Base-by-base conservation (phyloP, 2,797 vertebrate species). In the Esox masquinongy region DNA sequence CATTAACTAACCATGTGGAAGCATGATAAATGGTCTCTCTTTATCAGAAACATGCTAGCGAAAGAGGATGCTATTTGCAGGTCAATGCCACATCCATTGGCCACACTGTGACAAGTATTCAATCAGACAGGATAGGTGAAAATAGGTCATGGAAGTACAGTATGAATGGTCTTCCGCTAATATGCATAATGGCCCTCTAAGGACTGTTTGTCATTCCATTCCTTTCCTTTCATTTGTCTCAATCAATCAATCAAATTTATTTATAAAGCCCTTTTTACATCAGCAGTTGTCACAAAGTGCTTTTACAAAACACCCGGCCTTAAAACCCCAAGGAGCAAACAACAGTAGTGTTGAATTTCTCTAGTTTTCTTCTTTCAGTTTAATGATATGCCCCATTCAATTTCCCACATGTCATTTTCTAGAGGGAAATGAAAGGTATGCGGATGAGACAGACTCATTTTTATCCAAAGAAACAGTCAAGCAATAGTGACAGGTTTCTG, bases 121-220 rank as follows among this genome's bases (percentile, higher is more conserved):
- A 70, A 89, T 88, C 87, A 88, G 79, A 79, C 31, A 47, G 0
- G 83, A 90, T 86, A 84, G 74, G 83, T 76, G 29, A 83, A 84
- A 84, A 83, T 70, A 81, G 22, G 9, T 26, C 56, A 61, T 78
- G 77, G 83, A 77, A 50, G 73, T 75, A 73, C 72, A 50, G 73
- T 75, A 72, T 72, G 78, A 82, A 80, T 75, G 74, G 77, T 80
- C 83, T 71, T 82, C 79, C 85, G 81, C 74, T 84, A 78, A 76
- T 85, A 14, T 61, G 24, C 22, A 24, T 61, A 61, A 8, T 61
- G 71, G 64, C 74, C 61, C 85, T 87, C 87, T 87, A 83, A 88
- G 90, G 83, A 77, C 71, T 79, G 83, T 87, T 80, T 78, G 75
- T 83, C 74, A 81, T 76, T 79, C 73, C 80, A 11, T 31, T 72